Percentiles rank a stretch among this genome's conserved stretches.
These are phyloP conservation scores for Chelonoidis abingdonii DNA, from an alignment of 2,113 vertebrate species.

Conservation along the genomic window DNA sequence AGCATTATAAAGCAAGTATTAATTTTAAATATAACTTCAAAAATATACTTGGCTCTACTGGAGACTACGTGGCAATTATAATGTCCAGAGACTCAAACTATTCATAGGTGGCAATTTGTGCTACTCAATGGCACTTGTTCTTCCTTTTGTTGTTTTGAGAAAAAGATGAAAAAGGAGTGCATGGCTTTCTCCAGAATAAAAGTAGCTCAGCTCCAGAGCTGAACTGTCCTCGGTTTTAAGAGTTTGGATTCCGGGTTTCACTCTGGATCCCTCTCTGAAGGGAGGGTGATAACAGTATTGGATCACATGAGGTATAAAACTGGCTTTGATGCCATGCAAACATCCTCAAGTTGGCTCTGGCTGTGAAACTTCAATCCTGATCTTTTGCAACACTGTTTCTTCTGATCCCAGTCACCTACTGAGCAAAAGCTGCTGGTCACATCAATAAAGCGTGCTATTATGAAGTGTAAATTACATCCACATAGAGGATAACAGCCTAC, in stretches of 20 bases:
- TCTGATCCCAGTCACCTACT: background rate
- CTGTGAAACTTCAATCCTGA: background rate
- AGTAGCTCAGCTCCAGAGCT: background rate
- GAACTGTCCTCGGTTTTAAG: background rate
- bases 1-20: slow-evolving; percentile 67
- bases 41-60: slow-evolving; percentile 42
- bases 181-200: background rate
- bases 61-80: slow-evolving; percentile 52
- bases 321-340: background rate
- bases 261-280: rapidly evolving
- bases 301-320: rapidly evolving
- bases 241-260: rapidly evolving
- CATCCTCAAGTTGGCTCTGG: background rate
- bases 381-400: rapidly evolving
- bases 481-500: rapidly evolving
- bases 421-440: background rate
- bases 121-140: background rate
- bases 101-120: background rate
- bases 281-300: rapidly evolving
- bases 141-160: background rate
- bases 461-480: background rate
- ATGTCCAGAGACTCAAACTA: background rate
- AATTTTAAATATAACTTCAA: slow-evolving; percentile 60
- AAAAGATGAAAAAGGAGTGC: background rate
- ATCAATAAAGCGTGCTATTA: rapidly evolving